Base-by-base conservation (phyloP, 64 coral and sea anemone species). In the Pocillopora damicornis region DNA sequence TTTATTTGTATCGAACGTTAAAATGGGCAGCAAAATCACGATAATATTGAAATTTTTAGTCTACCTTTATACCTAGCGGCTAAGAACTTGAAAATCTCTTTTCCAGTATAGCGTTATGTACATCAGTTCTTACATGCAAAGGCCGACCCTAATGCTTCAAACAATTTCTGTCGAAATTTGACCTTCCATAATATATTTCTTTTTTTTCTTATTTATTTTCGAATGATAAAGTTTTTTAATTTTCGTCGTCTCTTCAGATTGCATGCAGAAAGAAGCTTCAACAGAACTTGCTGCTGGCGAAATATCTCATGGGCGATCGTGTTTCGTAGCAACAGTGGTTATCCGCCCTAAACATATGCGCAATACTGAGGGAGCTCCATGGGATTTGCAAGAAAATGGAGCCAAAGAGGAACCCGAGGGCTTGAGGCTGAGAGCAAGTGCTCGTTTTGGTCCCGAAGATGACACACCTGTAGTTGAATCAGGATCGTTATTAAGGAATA, bases 311-410 rank as follows among this genome's bases (percentile, higher is more conserved):
- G 35, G 68, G 20, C 42, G 36, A 83, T 35, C 80, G 17, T 63
- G n/a, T 68, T 83, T 83, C 63, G 38, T 83, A 51, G 18, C 61
- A 45, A 20, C 35, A 63, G 60, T 25, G 79, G 79, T 36, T 34
- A 13, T 81, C 26, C 26, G 12, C 59, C 4, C 61, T 17, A 30
- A 36, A 37, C 17, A 11, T 8, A 14, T 63, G 9, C 17, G 30
- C 16, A 17, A 83, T 42, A 35, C 11, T 11, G 63, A 83, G 13
- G 63, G 20, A 37, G 17, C 80, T 23, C 36, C 79, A 36, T n/a
- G 61, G 80, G 45, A 22, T 38, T 18, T 20, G 18, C 8, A 5
- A 9, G n/a, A 71, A 71, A n/a, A 71, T 71, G 67, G 67, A 5
- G 67, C 22, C 20, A 71, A 71, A 23, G 42, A 51, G 2, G 67